These are phyloP conservation scores for Plecturocebus donacophilus DNA, from an alignment of 2,113 vertebrate species.

Conservation along the genomic window DNA sequence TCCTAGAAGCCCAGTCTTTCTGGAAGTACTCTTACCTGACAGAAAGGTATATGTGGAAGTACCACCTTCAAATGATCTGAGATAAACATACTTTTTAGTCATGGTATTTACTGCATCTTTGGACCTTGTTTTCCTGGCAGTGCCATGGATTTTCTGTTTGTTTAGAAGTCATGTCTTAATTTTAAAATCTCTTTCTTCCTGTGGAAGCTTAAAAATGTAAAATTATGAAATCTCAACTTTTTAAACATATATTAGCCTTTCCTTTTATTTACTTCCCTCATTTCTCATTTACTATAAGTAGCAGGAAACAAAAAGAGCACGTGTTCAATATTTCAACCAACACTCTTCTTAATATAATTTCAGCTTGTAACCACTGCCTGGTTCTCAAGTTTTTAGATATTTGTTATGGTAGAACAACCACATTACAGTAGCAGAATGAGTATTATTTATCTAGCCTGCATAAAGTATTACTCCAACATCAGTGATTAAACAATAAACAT, in stretches of 20 bases:
- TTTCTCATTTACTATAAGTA: neutral
- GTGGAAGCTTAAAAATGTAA: neutral
- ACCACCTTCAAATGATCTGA: neutral
- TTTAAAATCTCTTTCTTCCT: neutral
- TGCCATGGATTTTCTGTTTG: neutral
- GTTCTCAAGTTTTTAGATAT: neutral
- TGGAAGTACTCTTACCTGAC: neutral
- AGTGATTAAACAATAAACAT: neutral
- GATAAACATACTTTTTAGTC: neutral
- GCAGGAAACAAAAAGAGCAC: neutral
- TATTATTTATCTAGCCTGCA: neutral
- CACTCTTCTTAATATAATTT: neutral
- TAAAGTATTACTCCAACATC: neutral
- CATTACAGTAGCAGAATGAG: neutral
- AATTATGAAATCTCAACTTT: neutral
- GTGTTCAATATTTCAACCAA: neutral
- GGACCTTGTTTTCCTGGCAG: neutral
- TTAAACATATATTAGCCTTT: neutral
- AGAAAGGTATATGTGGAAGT: neutral
- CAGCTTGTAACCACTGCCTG: neutral
- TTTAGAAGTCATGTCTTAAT: neutral
- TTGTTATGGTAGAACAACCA: neutral
- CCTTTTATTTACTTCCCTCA: neutral
- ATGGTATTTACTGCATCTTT: neutral
- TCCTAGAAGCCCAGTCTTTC: neutral